phyloP scores from a whole-genome alignment of 2,113 vertebrate genomes.

The Aptenodytes patagonicus region DNA sequence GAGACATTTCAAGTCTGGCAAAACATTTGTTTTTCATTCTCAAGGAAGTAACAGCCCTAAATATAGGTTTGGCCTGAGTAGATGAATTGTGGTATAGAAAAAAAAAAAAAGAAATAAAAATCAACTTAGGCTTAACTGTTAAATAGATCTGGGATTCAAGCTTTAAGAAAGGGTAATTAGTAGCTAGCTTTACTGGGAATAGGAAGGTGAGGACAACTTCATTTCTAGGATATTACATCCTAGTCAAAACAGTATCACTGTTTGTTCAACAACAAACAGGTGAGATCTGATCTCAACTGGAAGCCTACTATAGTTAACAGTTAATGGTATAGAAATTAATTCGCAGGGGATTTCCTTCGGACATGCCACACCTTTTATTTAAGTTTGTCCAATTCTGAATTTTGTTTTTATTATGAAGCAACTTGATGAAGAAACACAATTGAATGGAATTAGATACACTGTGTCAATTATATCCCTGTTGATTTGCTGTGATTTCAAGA shows the following conservation, averaged over 20 bases:
- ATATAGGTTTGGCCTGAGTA: not conserved
- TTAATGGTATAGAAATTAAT: not conserved
- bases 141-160: not conserved
- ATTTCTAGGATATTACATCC: not conserved
- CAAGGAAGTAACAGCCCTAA: not conserved
- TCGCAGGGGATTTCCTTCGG: not conserved
- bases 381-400: not conserved
- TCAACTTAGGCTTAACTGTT: not conserved
- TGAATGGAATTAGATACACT: not conserved
- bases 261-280: not conserved
- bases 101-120: not conserved
- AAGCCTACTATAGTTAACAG: not conserved
- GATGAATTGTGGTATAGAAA: not conserved
- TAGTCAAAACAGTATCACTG: not conserved
- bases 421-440: not conserved
- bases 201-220: not conserved
- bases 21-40: not conserved
- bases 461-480: not conserved
- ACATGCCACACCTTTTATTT: not conserved
- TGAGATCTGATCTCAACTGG: not conserved
- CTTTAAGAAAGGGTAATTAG: not conserved
- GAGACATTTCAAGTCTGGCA: not conserved
- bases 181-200: not conserved
- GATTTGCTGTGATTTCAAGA: not conserved
- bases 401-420: not conserved